These are phyloP conservation scores for Plusia festucae DNA, from an alignment of 2,888 invertebrate species.

Conservation along the genomic window DNA sequence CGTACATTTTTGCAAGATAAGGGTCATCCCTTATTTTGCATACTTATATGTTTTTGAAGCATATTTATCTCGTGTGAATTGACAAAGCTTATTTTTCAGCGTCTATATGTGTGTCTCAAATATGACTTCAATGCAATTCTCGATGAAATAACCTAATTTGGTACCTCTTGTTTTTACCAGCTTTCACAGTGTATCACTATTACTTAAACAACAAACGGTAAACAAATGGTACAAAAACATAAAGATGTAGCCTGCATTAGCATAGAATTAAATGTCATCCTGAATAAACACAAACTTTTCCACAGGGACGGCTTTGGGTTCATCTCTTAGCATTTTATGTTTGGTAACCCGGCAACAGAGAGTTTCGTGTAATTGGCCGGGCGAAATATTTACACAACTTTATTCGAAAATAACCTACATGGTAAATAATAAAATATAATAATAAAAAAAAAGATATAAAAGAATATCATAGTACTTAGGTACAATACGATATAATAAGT, in stretches of 20 bases:
- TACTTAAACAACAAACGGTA: background rate
- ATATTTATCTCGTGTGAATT: background rate
- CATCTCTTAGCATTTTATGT: background rate
- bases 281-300: constrained; percentile 1
- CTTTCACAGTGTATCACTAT: background rate
- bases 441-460: too few species aligned
- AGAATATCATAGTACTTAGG: too few species aligned
- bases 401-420: background rate
- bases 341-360: background rate
- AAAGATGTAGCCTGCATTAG: background rate
- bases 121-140: background rate
- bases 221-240: background rate
- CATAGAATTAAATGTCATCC: constrained; percentile 4
- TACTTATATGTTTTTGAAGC: too few species aligned
- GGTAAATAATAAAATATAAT: too few species aligned
- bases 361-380: background rate
- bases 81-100: background rate
- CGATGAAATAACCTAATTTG: background rate
- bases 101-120: background rate
- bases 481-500: too few species aligned
- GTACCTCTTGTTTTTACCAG: too few species aligned
- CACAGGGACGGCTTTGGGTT: background rate
- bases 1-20: too few species aligned
- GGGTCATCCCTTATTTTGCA: background rate
- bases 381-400: background rate